A percentile compares a stretch with the other conserved stretches of the same genome.
Evolutionary conservation across 2,888 invertebrate genomes (phyloP).

Genomic region (Altica lythri): DNA sequence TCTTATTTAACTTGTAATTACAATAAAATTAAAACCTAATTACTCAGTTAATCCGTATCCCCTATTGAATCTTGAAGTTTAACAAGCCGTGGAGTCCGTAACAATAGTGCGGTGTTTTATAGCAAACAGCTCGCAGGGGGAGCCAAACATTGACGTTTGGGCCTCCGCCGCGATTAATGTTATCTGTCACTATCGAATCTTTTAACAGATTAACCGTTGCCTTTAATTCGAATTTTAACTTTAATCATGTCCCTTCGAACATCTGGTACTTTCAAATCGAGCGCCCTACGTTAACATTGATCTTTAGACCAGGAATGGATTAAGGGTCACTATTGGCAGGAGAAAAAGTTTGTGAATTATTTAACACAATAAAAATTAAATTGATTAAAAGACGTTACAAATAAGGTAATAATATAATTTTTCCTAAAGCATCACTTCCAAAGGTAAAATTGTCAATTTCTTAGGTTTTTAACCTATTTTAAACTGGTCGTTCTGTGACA

Average conservation of each 20-base stretch:
- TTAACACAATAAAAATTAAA: neutral
- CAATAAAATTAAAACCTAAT: conserved; percentile 6
- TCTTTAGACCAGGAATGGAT: conserved; percentile 4
- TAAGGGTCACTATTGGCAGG: neutral
- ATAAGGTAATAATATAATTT: too few relatives aligned
- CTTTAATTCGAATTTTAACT: conserved; percentile 56
- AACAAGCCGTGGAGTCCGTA: conserved; percentile 27
- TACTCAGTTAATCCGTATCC: conserved; percentile 10
- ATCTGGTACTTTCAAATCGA: conserved; percentile 52
- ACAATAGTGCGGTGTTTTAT: conserved; percentile 33
- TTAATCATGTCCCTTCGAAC: conserved; percentile 56
- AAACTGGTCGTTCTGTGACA: too few relatives aligned
- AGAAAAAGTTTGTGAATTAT: neutral
- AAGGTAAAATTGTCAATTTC: too few relatives aligned
- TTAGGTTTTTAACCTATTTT: too few relatives aligned
- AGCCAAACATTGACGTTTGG: conserved; percentile 42
- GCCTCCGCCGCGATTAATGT: conserved; percentile 47
- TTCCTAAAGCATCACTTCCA: too few relatives aligned
- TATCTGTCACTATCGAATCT: conserved; percentile 54
- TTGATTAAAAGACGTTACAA: neutral
- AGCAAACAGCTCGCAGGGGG: conserved; percentile 17
- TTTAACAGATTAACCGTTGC: conserved; percentile 52
- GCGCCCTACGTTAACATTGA: conserved; percentile 40
- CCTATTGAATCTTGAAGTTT: conserved; percentile 10
- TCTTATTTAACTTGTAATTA: too few relatives aligned